A percentile compares a stretch with the other conserved stretches of the same genome.
These are phyloP conservation scores for Platypus cylindrus DNA, from an alignment of 2,888 invertebrate genomes.

Conservation along the genomic window DNA sequence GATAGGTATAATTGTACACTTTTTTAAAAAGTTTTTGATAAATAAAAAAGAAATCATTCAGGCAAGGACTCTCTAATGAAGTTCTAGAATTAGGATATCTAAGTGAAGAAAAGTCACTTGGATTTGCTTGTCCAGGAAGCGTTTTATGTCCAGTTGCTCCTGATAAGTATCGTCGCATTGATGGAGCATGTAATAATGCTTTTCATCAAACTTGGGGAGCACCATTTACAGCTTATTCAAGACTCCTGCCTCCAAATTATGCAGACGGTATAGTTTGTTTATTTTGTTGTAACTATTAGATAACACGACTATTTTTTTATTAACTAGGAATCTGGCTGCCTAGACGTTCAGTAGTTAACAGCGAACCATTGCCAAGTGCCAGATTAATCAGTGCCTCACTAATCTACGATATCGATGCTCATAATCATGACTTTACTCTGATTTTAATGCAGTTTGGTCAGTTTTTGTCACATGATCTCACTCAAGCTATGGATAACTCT, in stretches of 20 bases:
- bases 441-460: constrained; percentile 72
- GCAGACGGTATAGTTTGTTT: constrained; percentile 55
- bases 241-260: constrained; percentile 54
- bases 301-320: constrained; percentile 5
- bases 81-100: constrained; percentile 37
- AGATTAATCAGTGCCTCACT: constrained; percentile 52
- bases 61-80: constrained; percentile 35
- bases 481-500: constrained; percentile 56
- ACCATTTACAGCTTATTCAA: constrained; percentile 48
- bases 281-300: too few species aligned
- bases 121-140: constrained; percentile 29
- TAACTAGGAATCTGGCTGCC: constrained; percentile 47
- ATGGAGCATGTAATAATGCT: constrained; percentile 76
- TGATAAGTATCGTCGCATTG: constrained; percentile 52
- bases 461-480: constrained; percentile 63
- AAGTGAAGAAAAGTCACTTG: constrained; percentile 32
- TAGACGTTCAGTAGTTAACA: constrained; percentile 40
- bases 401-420: constrained; percentile 45
- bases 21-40: background rate
- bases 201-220: constrained; percentile 59
- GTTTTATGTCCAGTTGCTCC: constrained; percentile 36
- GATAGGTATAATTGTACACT: constrained; percentile 29
- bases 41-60: constrained; percentile 21
- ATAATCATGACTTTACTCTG: constrained; percentile 49
- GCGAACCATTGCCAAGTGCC: constrained; percentile 48